These are phyloP conservation scores for Calameuta filiformis DNA, from an alignment of 2,888 invertebrate genomes.

Conservation along the genomic window DNA sequence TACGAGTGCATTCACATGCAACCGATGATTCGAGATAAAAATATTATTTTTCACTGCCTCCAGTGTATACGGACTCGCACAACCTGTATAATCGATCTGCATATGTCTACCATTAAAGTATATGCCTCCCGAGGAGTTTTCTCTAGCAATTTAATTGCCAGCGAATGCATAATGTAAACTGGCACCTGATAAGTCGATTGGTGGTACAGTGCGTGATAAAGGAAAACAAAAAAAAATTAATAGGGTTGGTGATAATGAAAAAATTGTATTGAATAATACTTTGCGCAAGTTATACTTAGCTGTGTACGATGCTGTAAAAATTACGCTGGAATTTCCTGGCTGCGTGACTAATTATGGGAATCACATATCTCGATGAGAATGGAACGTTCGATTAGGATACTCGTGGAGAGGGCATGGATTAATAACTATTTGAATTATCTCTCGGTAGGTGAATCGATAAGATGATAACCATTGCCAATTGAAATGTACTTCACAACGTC, in stretches of 20 bases:
- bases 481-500: background rate
- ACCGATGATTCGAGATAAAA: background rate
- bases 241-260: background rate
- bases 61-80: background rate
- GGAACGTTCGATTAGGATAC: background rate
- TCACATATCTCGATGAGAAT: background rate
- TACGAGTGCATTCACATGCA: background rate
- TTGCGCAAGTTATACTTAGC: background rate
- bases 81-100: background rate
- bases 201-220: background rate
- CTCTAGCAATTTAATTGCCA: background rate
- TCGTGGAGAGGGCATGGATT: background rate
- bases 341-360: background rate
- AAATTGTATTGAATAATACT: background rate
- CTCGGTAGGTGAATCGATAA: background rate
- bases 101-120: background rate
- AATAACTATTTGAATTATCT: background rate
- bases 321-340: background rate
- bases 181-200: background rate
- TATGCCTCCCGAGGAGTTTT: background rate
- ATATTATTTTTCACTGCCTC: background rate
- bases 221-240: background rate
- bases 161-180: background rate
- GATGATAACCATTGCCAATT: background rate
- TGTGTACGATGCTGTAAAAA: background rate